Conservation (phyloP, 2,113 vertebrate species). For the Probosciger aterrimus region DNA sequence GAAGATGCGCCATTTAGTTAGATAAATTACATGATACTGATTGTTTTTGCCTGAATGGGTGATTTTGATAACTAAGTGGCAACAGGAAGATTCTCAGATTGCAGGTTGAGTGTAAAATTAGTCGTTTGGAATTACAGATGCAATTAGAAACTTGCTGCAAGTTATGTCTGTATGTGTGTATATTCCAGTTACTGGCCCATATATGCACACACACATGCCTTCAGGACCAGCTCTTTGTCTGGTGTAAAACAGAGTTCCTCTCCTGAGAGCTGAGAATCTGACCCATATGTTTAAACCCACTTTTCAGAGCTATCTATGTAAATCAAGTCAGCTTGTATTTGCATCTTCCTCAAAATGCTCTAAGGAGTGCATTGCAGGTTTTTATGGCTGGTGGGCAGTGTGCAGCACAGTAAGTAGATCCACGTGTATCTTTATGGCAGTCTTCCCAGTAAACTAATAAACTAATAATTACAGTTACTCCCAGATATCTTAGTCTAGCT, state of each 20-base stretch:
- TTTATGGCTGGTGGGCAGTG: not conserved
- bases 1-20: not conserved
- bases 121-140: not conserved
- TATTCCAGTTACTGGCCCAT: rapidly evolving
- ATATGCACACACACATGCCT: not conserved
- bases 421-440: rapidly evolving
- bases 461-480: not conserved
- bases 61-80: not conserved
- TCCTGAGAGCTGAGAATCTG: not conserved
- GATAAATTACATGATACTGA: not conserved
- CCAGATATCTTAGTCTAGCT: not conserved
- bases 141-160: not conserved
- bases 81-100: not conserved
- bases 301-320: not conserved
- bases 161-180: not conserved
- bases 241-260: not conserved
- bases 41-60: not conserved
- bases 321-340: not conserved
- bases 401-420: not conserved
- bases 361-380: not conserved
- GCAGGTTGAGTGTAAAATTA: not conserved
- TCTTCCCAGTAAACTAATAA: not conserved
- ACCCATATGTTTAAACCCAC: not conserved
- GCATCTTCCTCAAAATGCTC: not conserved
- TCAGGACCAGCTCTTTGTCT: not conserved